Conservation (phyloP, 2,797 vertebrate species). For the Coendou prehensilis region DNA sequence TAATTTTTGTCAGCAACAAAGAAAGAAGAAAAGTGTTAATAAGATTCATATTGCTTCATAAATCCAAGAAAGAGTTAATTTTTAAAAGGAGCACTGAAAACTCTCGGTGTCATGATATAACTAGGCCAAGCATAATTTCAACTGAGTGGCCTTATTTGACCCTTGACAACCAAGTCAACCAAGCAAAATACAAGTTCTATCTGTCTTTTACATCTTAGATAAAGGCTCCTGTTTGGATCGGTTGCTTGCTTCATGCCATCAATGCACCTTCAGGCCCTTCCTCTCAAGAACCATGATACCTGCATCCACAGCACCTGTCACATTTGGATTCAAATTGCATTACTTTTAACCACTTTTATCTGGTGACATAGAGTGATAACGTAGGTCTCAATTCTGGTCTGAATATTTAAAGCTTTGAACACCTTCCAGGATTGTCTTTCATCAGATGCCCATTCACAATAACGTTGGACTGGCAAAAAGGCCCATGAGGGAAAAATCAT, state of each 20-base stretch:
- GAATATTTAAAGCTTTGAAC: not conserved
- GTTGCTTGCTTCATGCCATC: not conserved
- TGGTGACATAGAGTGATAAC: slow-evolving; percentile 4
- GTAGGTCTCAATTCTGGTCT: slow-evolving; percentile 10
- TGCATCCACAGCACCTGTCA: not conserved
- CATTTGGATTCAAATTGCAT: not conserved
- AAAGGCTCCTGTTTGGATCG: not conserved
- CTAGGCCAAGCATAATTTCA: not conserved
- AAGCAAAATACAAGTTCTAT: not conserved
- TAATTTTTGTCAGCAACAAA: slow-evolving; percentile 47
- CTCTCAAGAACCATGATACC: not conserved
- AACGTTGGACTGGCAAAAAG: slow-evolving; percentile 4
- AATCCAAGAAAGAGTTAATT: slow-evolving; percentile 38
- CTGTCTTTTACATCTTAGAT: not conserved
- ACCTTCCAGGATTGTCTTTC: slow-evolving; percentile 13
- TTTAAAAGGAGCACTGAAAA: not conserved
- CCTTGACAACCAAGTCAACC: not conserved
- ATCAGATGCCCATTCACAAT: not conserved
- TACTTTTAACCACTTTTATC: not conserved
- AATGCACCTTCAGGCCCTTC: not conserved
- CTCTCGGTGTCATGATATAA: not conserved
- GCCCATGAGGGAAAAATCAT: not conserved
- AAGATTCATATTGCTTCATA: not conserved
- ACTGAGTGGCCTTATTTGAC: slow-evolving; percentile 6
- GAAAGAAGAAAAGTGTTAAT: slow-evolving; percentile 52